Base-by-base conservation (phyloP, 2,113 vertebrate species). In the Campylomormyrus numenius region DNA sequence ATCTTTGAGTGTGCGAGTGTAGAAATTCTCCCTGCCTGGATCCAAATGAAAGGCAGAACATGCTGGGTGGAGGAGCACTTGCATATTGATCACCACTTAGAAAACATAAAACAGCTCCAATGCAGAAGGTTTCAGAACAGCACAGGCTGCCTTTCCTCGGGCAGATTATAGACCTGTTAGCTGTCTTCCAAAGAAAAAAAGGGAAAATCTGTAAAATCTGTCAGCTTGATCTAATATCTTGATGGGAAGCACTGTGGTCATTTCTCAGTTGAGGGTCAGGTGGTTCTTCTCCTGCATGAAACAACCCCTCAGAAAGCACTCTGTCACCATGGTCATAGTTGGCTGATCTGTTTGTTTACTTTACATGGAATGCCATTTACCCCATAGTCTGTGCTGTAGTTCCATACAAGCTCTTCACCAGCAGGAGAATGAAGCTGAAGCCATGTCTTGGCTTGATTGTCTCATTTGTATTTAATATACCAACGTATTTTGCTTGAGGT, bases 41-140 rank as follows among this genome's bases (percentile, higher is more conserved):
- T 17, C n/a, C 53, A 19, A 31, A 70, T 11, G 62, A 31, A 92
- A 83, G 85, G 83, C 88, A 89, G 62, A 92, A 91, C 90, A 91
- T 91, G 90, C 90, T 91, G 93, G 93, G 93, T 94, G 95, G 94
- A 94, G 86, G 85, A 90, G 52, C 95, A 92, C 94, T 93, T 93
- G 92, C 92, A 90, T 96, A 96, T 96, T 95, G 96, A 96, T 96
- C 95, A 95, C 92, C 91, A 93, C 94, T 95, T 95, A 94, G 94
- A 92, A 89, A 94, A 91, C 91, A 91, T 93, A 92, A 95, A 95
- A 94, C 94, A 94, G 95, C 93, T 94, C 94, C 94, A 93, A 95
- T 95, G 94, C 92, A 89, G 93, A 90, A 90, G 93, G 94, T 92
- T 89, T 92, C 92, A 93, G 94, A 95, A 95, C 94, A 95, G 91